Evolutionary conservation across 2,113 vertebrate species (phyloP), one percentile per base, ranked within the genome.

Genomic region (Plotosus lineatus): DNA sequence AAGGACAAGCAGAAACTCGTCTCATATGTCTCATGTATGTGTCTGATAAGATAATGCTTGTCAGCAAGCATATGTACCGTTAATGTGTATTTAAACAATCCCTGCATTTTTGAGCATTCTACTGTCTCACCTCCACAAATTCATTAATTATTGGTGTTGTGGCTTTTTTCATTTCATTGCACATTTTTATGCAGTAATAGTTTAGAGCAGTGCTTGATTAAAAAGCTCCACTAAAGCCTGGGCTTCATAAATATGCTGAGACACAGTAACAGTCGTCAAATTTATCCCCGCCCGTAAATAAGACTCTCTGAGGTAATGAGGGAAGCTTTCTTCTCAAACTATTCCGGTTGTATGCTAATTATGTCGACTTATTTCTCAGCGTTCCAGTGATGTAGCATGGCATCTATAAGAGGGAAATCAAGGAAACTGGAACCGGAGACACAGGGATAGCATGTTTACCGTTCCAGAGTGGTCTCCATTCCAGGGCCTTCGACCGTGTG

Each of bases 381-480:
- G 72, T 82, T 82, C 53, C 75, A 82, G 66, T 72, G 53, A 77
- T 78, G 65, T 36, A 72, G 68, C 33, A 69, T 15, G 42, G 23
- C 77, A 63, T 56, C 81, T 72, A 60, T 44, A 78, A 82, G 7
- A 6, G 66, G 75, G 50, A 68, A 51, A 42, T 68, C 46, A 31
- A 50, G 17, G 69, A 36, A 19, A 75, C 48, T 56, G 51, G 61
- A 58, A 60, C 26, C 48, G 31, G 77, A 82, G 66, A 78, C 68
- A 69, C 71, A 38, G 53, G 12, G 79, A 78, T 78, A 63, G 42
- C 66, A 71, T 85, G 77, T 83, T 85, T 83, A 78, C 65, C 42
- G 51, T 75, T 51, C 56, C 55, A 23, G 65, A 61, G 23, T 79
- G 68, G 81, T 77, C 46, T 76, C 61, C 23, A 66, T 73, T 79